Evolutionary conservation across 2,797 vertebrate species (phyloP), one percentile per base, ranked within the genome.

Genomic region (Lagodon rhomboides): DNA sequence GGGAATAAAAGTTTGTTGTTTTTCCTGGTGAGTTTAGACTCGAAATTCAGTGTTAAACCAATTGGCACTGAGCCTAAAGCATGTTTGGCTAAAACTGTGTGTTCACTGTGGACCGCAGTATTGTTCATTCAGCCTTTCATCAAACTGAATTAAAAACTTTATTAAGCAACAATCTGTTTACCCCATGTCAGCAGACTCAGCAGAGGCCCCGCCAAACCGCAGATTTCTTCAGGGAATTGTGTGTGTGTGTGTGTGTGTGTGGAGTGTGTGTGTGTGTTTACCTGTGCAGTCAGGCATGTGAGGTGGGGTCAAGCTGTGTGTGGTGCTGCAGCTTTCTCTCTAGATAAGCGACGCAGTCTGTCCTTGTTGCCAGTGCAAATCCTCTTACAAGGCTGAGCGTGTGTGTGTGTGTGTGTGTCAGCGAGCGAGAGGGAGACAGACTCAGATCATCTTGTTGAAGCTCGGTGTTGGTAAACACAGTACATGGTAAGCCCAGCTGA

Each of bases 401-500:
- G 72, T 74, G 73, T 70, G 75, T 79, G 65, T 75, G 78, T 78
- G 66, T 70, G 58, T 51, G 50, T 70, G 73, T 17, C 20, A 68
- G 63, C 12, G 1, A 56, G 64, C 63, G 50, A 74, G 77, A 51
- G 68, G 12, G 62, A 77, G 78, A 76, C 55, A 49, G 82, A 82
- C 85, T 82, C 85, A 83, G 89, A 93, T 93, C 91, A 91, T 92
- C 86, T 87, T 74, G 88, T 82, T 75, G 85, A 79, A 87, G 84
- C 88, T 68, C 41, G 76, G 55, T 91, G 94, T 94, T 93, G 83
- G 91, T 94, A 92, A 94, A 94, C 92, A 92, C 81, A 77, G 82
- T 56, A 75, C 90, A 86, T 20, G 73, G 56, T 93, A 94, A 95
- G 89, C 91, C 80, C 53, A 22, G 81, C 85, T 92, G 86, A 94